Evolutionary conservation across 2,797 vertebrate genomes (phyloP).

Genomic region (Neopelma chrysocephalum): DNA sequence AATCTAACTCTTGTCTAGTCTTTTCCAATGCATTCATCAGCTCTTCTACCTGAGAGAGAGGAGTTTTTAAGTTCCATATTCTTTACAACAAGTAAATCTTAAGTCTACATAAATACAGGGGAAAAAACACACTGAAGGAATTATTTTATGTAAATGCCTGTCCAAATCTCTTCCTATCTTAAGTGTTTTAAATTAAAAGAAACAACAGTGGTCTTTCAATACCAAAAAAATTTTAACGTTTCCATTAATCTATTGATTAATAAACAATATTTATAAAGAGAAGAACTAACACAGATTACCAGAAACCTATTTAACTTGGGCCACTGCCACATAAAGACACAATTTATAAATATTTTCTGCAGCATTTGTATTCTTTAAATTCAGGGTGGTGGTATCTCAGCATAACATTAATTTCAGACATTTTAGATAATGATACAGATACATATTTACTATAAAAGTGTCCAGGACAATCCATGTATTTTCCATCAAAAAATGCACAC

Average conservation of each 20-base stretch:
- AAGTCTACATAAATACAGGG: neutral
- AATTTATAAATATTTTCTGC: conserved; percentile 56
- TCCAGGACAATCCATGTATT: neutral
- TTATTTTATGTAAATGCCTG: neutral
- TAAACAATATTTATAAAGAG: conserved; percentile 20
- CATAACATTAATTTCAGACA: neutral
- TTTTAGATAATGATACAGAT: neutral
- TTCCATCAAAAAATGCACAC: neutral
- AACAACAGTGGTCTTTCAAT: neutral
- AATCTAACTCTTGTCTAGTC: conserved; percentile 94
- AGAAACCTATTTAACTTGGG: conserved; percentile 40
- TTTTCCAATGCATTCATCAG: conserved; percentile 93
- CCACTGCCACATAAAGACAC: neutral
- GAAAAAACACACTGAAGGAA: neutral
- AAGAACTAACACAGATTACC: conserved; percentile 5
- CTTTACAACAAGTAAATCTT: neutral
- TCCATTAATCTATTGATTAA: neutral
- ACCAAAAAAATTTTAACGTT: neutral
- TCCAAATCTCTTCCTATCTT: neutral
- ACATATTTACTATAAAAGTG: neutral
- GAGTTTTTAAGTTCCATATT: neutral
- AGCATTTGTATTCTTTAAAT: neutral
- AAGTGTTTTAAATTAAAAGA: neutral
- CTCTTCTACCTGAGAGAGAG: conserved; percentile 87
- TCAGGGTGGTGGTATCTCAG: neutral